Conservation (phyloP, 2,113 vertebrate genomes). For the Columba janthina region DNA sequence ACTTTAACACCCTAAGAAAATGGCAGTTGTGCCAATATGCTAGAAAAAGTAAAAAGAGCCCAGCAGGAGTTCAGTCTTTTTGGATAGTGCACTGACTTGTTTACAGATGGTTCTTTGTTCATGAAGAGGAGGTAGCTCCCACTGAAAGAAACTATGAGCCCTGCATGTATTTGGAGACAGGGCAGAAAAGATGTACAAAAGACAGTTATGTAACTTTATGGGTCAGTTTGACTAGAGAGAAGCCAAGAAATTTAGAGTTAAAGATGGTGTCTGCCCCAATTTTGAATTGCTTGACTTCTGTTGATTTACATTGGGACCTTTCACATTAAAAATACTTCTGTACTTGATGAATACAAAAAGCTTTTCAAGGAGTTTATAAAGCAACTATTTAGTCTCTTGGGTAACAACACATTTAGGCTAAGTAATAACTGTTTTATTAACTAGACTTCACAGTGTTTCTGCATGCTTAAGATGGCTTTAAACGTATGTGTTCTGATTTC, state of each 20-base stretch:
- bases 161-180: neutral
- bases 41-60: neutral
- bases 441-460: neutral
- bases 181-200: neutral
- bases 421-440: neutral
- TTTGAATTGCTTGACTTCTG: conserved; percentile 25
- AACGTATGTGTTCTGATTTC: neutral
- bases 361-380: neutral
- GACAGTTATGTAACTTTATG: neutral
- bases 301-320: neutral
- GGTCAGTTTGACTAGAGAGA: neutral
- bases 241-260: conserved; percentile 12
- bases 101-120: conserved; percentile 62
- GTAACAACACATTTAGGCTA: neutral
- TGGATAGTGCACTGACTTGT: neutral
- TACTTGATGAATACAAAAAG: neutral
- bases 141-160: neutral
- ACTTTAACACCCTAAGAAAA: conserved; percentile 62
- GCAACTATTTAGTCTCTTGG: neutral
- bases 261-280: neutral
- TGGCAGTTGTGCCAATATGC: conserved; percentile 24
- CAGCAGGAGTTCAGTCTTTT: conserved; percentile 18
- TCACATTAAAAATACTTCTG: neutral
- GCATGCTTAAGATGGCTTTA: neutral
- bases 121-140: neutral